A percentile compares a stretch with the other conserved stretches of the same genome.
phyloP scores from a whole-genome alignment of 2,888 invertebrate genomes.

The Scaptomyza flava region DNA sequence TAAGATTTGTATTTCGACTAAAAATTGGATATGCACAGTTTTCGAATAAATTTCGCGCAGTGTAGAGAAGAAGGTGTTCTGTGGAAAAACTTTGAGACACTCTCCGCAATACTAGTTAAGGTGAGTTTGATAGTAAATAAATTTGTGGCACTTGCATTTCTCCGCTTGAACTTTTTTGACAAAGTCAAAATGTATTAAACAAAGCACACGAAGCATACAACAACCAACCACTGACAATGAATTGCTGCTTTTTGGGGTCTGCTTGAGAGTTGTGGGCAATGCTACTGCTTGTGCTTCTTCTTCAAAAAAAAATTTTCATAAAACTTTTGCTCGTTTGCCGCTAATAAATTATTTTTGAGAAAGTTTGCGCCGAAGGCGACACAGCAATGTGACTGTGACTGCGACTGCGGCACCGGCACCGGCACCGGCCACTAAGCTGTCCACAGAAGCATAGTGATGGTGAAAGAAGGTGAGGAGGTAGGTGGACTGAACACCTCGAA shows the following conservation, averaged over 20 bases:
- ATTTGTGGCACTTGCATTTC: slow-evolving; percentile 37
- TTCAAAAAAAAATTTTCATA: slow-evolving; percentile 68
- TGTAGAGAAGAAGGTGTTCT: neutral
- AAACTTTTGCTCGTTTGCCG: slow-evolving; percentile 75
- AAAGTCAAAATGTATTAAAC: slow-evolving; percentile 61
- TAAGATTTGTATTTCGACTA: no score
- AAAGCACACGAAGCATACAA: slow-evolving; percentile 33
- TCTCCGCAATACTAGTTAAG: slow-evolving; percentile 2
- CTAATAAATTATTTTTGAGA: slow-evolving; percentile 74
- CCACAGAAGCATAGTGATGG: slow-evolving; percentile 41
- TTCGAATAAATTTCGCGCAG: neutral
- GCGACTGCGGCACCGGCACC: slow-evolving; percentile 9
- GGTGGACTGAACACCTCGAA: neutral
- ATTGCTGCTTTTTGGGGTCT: slow-evolving; percentile 29
- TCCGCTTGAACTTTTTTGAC: slow-evolving; percentile 53
- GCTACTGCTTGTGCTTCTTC: slow-evolving; percentile 39
- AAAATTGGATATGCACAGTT: no score
- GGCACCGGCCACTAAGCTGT: slow-evolving; percentile 55
- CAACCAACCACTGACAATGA: slow-evolving; percentile 47
- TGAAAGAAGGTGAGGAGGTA: neutral
- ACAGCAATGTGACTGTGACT: slow-evolving; percentile 20
- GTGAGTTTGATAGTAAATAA: slow-evolving; percentile 39
- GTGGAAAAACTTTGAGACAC: neutral
- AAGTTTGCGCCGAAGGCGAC: slow-evolving; percentile 57
- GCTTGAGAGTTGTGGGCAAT: slow-evolving; percentile 19